Conservation (phyloP, 1,140 invertebrate genomes). For the Phenacoccus solenopsis region DNA sequence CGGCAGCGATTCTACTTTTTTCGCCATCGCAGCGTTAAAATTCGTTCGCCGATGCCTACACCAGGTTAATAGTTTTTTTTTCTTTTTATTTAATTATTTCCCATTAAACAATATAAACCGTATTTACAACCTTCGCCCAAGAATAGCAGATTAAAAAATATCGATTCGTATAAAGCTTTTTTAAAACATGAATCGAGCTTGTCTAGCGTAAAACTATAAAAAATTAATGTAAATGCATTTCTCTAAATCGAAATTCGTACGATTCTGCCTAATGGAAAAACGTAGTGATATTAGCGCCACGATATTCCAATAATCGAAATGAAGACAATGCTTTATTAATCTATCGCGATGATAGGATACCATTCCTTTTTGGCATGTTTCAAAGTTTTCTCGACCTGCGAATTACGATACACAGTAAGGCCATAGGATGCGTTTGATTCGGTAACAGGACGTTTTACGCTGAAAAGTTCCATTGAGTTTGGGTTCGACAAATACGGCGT, state of each 20-base stretch:
- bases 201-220: too few species aligned
- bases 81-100: not conserved
- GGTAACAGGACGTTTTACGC: too few species aligned
- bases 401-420: too few species aligned
- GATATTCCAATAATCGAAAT: not conserved
- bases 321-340: not conserved
- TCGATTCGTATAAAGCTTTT: too few species aligned
- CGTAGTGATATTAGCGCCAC: not conserved
- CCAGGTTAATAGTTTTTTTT: not conserved
- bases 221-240: too few species aligned
- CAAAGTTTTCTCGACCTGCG: not conserved
- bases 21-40: not conserved
- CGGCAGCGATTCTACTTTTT: not conserved
- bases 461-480: not conserved
- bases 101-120: not conserved
- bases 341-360: not conserved
- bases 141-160: too few species aligned
- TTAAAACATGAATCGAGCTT: too few species aligned
- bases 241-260: too few species aligned
- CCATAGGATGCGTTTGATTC: too few species aligned
- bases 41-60: too few species aligned
- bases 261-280: too few species aligned
- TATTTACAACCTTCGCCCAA: too few species aligned
- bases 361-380: slow-evolving; percentile 1
- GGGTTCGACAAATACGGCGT: not conserved